Evolutionary conservation across 2,888 invertebrate species (phyloP).

Genomic region (Parnassius mnemosyne): DNA sequence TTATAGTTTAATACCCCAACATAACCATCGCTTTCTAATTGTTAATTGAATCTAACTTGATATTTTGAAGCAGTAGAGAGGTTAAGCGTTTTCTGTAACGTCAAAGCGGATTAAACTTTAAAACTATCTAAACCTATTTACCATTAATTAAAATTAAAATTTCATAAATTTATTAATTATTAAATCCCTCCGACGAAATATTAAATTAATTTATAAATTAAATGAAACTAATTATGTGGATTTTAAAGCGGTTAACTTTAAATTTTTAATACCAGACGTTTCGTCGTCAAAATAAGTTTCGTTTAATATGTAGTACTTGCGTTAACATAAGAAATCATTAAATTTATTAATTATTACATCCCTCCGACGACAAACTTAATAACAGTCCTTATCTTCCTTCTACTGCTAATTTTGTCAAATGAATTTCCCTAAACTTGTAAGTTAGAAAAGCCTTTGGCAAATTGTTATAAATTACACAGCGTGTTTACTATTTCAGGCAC

Average conservation of each 20-base stretch:
- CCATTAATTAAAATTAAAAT: conserved; percentile 24
- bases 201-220: conserved; percentile 20
- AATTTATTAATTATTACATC: conserved; percentile 19
- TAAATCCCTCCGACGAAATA: conserved; percentile 26
- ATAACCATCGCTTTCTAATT: neutral
- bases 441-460: conserved; percentile 34
- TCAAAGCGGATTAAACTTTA: neutral
- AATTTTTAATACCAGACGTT: too few relatives aligned
- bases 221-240: too few relatives aligned
- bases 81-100: neutral
- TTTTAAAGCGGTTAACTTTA: too few relatives aligned
- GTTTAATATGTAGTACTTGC: too few relatives aligned
- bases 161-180: conserved; percentile 14
- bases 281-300: too few relatives aligned
- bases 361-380: conserved; percentile 29
- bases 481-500: conserved; percentile 54
- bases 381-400: conserved; percentile 18
- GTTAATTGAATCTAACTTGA: neutral
- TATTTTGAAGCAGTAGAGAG: neutral
- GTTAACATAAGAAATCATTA: conserved; percentile 4
- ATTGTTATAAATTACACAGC: conserved; percentile 53
- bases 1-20: neutral
- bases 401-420: conserved; percentile 27
- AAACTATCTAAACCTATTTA: conserved; percentile 1
- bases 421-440: conserved; percentile 27